phyloP scores from a whole-genome alignment of 2,113 vertebrate species.

The Accipiter cooperii region DNA sequence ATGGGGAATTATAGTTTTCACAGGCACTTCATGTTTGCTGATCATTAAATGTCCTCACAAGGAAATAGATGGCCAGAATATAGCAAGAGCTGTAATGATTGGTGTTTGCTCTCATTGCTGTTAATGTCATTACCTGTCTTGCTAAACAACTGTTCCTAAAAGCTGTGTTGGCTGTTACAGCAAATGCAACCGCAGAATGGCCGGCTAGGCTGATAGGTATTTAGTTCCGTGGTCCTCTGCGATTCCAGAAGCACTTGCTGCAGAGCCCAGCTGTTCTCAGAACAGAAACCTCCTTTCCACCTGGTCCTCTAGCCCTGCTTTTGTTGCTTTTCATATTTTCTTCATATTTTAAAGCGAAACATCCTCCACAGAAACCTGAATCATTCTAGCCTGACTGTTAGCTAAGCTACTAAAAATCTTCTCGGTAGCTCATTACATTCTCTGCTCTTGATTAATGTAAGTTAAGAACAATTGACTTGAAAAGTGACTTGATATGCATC shows the following conservation, averaged over 20 bases:
- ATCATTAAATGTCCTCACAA: neutral
- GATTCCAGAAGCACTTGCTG: neutral
- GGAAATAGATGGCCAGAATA: neutral
- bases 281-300: neutral
- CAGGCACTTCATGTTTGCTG: neutral
- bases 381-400: neutral
- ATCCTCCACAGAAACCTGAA: neutral
- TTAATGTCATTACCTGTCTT: neutral
- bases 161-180: neutral
- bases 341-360: neutral
- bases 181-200: neutral
- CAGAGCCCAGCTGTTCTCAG: neutral
- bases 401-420: neutral
- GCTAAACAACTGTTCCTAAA: neutral
- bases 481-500: neutral
- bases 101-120: neutral
- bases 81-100: neutral
- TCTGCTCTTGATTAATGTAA: neutral
- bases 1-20: neutral
- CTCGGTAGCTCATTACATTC: neutral
- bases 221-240: neutral
- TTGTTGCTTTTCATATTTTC: neutral
- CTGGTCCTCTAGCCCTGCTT: neutral
- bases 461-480: neutral
- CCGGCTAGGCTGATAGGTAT: neutral